Conservation (phyloP, 2,888 invertebrate genomes). For the Pyrrhosoma nymphula region DNA sequence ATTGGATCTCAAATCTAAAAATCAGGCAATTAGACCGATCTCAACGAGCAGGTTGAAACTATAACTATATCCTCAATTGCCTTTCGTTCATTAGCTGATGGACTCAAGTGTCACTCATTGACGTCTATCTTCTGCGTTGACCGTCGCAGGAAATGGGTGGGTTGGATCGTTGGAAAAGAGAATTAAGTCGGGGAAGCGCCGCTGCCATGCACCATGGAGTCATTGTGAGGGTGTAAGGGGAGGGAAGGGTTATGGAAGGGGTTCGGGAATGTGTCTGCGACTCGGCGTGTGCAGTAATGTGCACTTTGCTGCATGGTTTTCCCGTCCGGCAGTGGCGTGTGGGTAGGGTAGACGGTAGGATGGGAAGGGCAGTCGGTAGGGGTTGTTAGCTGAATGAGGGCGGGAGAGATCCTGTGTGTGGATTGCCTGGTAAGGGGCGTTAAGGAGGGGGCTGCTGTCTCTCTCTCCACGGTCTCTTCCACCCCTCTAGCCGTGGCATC, state of each 20-base stretch:
- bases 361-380: not conserved
- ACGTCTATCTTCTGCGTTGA: not conserved
- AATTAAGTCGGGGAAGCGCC: not conserved
- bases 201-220: not conserved
- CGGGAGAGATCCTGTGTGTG: not conserved
- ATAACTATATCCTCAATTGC: too few species aligned
- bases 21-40: too few species aligned
- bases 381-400: not conserved
- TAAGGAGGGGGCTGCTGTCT: too few species aligned
- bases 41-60: too few species aligned
- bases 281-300: conserved; percentile 51
- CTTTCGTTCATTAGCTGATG: too few species aligned
- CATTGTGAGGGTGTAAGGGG: not conserved
- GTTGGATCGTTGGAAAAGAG: not conserved
- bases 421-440: not conserved
- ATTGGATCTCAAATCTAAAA: too few species aligned
- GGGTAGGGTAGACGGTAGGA: not conserved
- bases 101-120: not conserved
- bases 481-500: conserved; percentile 36
- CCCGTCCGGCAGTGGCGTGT: not conserved
- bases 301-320: conserved; percentile 51
- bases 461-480: too few species aligned
- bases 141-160: not conserved
- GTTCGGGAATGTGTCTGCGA: conserved; percentile 2
- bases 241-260: not conserved